Percentiles rank a stretch among this genome's conserved stretches.
Conservation (phyloP, 2,888 invertebrate species). For the Lasius platythorax region DNA sequence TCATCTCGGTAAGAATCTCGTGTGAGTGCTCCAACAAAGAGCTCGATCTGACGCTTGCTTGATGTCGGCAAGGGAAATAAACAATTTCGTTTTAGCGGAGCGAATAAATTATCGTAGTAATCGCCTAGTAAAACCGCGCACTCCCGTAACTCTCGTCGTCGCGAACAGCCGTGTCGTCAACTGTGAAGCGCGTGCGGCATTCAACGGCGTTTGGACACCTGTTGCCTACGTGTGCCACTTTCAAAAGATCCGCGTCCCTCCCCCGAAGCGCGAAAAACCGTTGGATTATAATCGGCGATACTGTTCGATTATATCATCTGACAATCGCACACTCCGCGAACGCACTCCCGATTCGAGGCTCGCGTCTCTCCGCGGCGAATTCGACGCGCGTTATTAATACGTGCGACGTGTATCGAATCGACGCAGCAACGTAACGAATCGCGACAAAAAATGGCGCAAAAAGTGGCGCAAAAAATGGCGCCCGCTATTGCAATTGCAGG, state of each 20-base stretch:
- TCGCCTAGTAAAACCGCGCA: not conserved
- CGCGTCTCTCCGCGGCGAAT: not conserved
- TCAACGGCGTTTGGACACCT: conserved; percentile 75
- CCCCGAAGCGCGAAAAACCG: conserved; percentile 35
- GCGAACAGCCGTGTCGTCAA: not conserved
- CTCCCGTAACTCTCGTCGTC: not conserved
- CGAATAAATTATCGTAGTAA: not conserved
- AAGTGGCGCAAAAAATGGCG: conserved; percentile 67
- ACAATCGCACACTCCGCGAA: not conserved
- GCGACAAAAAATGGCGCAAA: conserved; percentile 37
- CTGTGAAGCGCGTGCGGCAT: conserved; percentile 55
- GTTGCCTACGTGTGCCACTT: conserved; percentile 74
- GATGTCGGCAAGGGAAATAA: not conserved
- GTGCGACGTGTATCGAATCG: not conserved
- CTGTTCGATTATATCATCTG: not conserved
- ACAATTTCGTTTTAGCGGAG: not conserved
- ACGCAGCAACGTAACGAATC: not conserved
- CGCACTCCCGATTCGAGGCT: not conserved
- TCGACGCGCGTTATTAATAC: not conserved
- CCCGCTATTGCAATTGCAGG: conserved; percentile 59
- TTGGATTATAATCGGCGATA: not conserved
- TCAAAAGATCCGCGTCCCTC: conserved; percentile 60
- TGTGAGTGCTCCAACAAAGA: not conserved
- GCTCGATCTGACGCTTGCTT: not conserved
- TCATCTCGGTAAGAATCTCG: conserved; percentile 86